These are phyloP conservation scores for Thumatha senex DNA, from an alignment of 2,888 invertebrate species.

Conservation along the genomic window DNA sequence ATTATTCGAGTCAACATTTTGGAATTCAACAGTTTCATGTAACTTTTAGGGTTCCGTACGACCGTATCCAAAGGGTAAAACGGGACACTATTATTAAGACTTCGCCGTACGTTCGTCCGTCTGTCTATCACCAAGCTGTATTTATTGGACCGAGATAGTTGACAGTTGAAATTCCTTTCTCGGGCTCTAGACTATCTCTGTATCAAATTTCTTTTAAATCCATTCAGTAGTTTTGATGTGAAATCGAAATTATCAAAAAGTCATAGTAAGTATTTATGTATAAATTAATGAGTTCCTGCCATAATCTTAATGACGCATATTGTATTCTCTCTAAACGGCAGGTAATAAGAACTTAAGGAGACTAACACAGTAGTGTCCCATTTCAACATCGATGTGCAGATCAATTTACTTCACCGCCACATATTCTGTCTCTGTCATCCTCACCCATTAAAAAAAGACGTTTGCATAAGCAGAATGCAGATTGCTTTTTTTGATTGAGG, in stretches of 20 bases:
- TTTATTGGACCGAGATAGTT: no score
- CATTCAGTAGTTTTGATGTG: no score
- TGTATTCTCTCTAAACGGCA: slow-evolving; percentile 51
- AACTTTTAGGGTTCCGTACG: no score
- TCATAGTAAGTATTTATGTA: neutral
- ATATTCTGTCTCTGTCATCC: slow-evolving; percentile 25
- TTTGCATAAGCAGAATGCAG: slow-evolving; percentile 19
- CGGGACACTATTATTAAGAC: no score
- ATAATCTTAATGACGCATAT: slow-evolving; percentile 41
- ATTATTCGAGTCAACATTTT: no score
- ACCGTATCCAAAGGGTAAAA: no score
- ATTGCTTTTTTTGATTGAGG: slow-evolving; percentile 31
- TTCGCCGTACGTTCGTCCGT: no score
- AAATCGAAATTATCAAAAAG: neutral
- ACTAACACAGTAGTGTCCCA: slow-evolving; percentile 39
- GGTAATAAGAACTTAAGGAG: slow-evolving; percentile 47
- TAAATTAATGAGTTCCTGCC: slow-evolving; percentile 46
- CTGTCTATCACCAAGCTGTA: no score
- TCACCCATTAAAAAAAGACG: slow-evolving; percentile 17
- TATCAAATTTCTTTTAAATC: no score
- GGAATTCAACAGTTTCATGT: no score
- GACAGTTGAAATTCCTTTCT: no score
- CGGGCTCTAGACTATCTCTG: no score
- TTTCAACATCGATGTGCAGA: slow-evolving; percentile 47
- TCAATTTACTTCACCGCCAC: slow-evolving; percentile 43